Conservation (phyloP, 1,140 invertebrate species). For the Hyles euphorbiae region DNA sequence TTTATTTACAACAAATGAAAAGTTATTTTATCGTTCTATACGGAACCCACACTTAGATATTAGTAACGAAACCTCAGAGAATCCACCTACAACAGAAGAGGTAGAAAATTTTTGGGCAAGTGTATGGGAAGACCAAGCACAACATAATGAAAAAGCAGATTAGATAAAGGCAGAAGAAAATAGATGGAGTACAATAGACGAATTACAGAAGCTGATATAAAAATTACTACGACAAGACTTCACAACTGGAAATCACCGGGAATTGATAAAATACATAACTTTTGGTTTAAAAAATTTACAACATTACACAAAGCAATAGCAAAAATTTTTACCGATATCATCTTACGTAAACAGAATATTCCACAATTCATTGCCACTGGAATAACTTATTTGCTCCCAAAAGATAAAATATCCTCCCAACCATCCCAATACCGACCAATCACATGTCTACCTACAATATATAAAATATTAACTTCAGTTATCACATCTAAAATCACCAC, state of each 20-base stretch:
- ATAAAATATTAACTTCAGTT: conserved; percentile 23
- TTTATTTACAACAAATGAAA: conserved; percentile 26
- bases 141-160: conserved; percentile 18
- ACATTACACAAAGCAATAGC: conserved; percentile 14
- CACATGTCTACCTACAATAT: conserved; percentile 24
- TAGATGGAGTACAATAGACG: not conserved
- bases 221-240: conserved; percentile 7
- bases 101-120: conserved; percentile 16
- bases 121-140: conserved; percentile 11
- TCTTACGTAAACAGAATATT: conserved; percentile 7
- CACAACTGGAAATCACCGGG: conserved; percentile 28
- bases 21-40: conserved; percentile 17
- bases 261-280: conserved; percentile 26
- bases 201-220: conserved; percentile 13
- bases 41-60: not conserved
- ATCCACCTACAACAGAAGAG: conserved; percentile 11
- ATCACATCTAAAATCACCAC: conserved; percentile 14
- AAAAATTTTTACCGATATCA: conserved; percentile 5
- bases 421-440: conserved; percentile 28
- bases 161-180: conserved; percentile 19
- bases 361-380: conserved; percentile 24
- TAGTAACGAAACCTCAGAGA: conserved; percentile 3
- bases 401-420: conserved; percentile 15
- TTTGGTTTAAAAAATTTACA: conserved; percentile 24
- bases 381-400: conserved; percentile 18